Evolutionary conservation across 2,888 invertebrate species (phyloP).

Genomic region (Dryobota labecula): DNA sequence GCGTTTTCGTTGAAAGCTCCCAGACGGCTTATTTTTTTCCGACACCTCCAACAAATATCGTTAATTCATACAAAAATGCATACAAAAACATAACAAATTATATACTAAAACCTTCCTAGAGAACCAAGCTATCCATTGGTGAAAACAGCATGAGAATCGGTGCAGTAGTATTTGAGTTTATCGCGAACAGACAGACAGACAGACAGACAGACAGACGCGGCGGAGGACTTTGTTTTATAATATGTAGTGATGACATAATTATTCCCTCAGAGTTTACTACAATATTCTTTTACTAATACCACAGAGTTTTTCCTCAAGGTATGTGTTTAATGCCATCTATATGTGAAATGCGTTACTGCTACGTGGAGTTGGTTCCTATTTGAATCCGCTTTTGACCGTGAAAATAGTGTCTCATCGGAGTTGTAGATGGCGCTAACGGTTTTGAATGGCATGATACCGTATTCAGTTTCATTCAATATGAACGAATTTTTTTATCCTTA

Average conservation of each 20-base stretch:
- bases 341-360: constrained; percentile 3
- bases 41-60: no score
- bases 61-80: no score
- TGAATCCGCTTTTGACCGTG: background rate
- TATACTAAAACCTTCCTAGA: no score
- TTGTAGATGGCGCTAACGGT: constrained; percentile 48
- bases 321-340: constrained; percentile 43
- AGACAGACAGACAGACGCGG: no score
- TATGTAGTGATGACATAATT: background rate
- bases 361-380: background rate
- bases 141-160: no score
- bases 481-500: background rate
- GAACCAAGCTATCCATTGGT: no score
- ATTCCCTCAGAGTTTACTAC: background rate
- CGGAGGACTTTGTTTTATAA: no score
- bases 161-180: no score
- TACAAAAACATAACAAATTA: no score
- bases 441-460: background rate
- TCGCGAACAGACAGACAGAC: no score
- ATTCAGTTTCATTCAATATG: background rate
- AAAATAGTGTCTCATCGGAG: background rate
- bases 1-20: no score
- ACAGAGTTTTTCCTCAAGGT: background rate
- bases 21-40: no score
- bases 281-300: background rate